These are phyloP conservation scores for Calvadosia cruxmelitensis DNA, from an alignment of 30 jellyfish, hydroid and myxozoan species.

Conservation along the genomic window DNA sequence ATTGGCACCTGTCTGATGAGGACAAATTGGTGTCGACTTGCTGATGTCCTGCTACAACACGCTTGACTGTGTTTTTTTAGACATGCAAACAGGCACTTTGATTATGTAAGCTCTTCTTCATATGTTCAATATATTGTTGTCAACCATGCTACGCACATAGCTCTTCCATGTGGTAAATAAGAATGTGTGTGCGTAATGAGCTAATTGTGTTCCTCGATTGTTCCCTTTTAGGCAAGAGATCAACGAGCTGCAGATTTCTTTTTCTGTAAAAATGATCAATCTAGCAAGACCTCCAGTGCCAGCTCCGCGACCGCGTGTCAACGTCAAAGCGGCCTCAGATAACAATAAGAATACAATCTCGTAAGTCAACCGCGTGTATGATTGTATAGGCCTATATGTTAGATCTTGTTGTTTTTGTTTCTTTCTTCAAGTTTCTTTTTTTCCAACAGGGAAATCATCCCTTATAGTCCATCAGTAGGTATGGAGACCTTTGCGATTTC, in stretches of 20 bases:
- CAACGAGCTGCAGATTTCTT: slow-evolving; percentile 33
- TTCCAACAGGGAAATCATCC: neutral
- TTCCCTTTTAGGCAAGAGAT: slow-evolving; percentile 23
- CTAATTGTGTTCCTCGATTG: no score
- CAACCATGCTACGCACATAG: neutral
- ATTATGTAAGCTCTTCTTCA: neutral
- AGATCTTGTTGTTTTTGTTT: no score
- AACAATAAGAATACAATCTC: no score
- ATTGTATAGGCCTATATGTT: no score
- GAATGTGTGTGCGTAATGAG: no score
- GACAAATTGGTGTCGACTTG: neutral
- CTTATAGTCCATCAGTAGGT: neutral
- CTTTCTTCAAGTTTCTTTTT: neutral
- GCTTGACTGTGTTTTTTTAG: neutral
- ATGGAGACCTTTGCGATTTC: no score
- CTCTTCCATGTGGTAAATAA: no score
- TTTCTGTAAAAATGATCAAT: slow-evolving; percentile 13
- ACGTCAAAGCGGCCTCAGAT: slow-evolving; percentile 22
- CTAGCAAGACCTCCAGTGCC: slow-evolving; percentile 14
- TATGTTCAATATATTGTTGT: neutral
- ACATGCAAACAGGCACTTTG: neutral
- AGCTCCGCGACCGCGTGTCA: slow-evolving; percentile 9
- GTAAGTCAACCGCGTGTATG: no score
- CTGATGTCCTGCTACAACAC: neutral
- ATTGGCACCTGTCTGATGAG: neutral